These are phyloP conservation scores for Bradypodion pumilum DNA, from an alignment of 2,797 vertebrate species.

Conservation along the genomic window DNA sequence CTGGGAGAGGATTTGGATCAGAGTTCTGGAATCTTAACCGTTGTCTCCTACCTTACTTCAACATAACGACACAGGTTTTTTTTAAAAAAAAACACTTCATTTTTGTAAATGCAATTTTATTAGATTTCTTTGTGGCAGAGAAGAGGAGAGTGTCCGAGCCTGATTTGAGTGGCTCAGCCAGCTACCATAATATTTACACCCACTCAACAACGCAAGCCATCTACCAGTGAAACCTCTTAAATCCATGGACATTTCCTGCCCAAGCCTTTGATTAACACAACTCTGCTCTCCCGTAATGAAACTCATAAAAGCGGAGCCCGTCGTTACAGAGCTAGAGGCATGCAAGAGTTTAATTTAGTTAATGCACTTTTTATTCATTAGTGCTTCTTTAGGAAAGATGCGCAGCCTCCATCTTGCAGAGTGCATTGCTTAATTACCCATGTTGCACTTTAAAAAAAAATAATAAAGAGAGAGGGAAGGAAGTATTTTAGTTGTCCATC, in stretches of 20 bases:
- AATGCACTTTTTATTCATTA: slow-evolving; percentile 79
- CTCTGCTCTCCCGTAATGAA: slow-evolving; percentile 56
- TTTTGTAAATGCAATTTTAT: not conserved
- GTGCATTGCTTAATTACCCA: slow-evolving; percentile 75
- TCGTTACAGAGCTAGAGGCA: slow-evolving; percentile 64
- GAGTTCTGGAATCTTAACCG: not conserved
- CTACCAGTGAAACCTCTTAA: slow-evolving; percentile 50
- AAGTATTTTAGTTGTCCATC: slow-evolving; percentile 70
- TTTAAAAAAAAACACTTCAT: not conserved
- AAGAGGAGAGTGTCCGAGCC: accelerated
- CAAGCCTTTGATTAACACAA: slow-evolving; percentile 59
- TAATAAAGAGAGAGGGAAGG: slow-evolving; percentile 19
- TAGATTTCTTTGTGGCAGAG: not conserved
- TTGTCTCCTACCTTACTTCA: not conserved
- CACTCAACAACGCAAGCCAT: slow-evolving; percentile 1
- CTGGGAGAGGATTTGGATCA: not conserved
- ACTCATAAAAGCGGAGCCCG: slow-evolving; percentile 65
- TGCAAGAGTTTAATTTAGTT: slow-evolving; percentile 73
- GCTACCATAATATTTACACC: not conserved
- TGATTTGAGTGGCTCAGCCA: not conserved
- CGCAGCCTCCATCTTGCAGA: slow-evolving; percentile 65
- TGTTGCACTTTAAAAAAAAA: slow-evolving; percentile 63
- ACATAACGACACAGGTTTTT: not conserved
- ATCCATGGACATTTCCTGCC: slow-evolving; percentile 56
- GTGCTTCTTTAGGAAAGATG: slow-evolving; percentile 65